Evolutionary conservation across 2,113 vertebrate species (phyloP), one percentile per base, ranked within the genome.

Genomic region (Lagenorhynchus albirostris): DNA sequence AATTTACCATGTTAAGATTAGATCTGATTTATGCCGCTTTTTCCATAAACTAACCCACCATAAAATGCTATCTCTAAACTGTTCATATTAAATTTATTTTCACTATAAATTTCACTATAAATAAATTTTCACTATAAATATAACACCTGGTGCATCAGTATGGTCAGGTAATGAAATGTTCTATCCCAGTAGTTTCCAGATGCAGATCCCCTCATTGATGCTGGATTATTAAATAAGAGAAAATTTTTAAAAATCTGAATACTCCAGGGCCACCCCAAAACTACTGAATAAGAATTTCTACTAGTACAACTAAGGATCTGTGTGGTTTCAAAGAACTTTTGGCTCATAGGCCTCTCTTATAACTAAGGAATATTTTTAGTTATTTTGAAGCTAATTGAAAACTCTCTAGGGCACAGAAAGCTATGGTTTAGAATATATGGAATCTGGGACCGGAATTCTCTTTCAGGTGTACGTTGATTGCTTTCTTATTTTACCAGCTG

Each of bases 1-100:
- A 79, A 47, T 94, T 95, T 79, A 80, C 33, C 6, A 74, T 36
- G 63, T 84, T 83, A 85, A 86, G 94, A 82, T 86, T 92, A 68
- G 20, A 86, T 67, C 55, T 87, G n/a, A 93, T 62, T 91, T 88
- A 71, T 68, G 71, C 18, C 10, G 82, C 29, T 0, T 85, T 88
- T 95, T 80, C 26, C 3, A 36, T 90, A 88, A 92, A 77, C 53
- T 29, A 89, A 88, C 83, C 33, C 31, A 55, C 25, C 47, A 68
- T 77, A 82, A 74, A 86, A 81, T 62, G 3, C 12, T 71, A 58
- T 38, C n/a, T 53, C 6, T 90, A 92, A 96, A 86, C 21, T 67
- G 8, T 50, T 85, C 63, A 44, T 71, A 33, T 81, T 79, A 44
- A 41, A 68, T 82, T 91, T 81, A 76, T 95, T 91, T 93, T 21